Conservation (phyloP, 2,797 vertebrate genomes). For the Botia almorhae region DNA sequence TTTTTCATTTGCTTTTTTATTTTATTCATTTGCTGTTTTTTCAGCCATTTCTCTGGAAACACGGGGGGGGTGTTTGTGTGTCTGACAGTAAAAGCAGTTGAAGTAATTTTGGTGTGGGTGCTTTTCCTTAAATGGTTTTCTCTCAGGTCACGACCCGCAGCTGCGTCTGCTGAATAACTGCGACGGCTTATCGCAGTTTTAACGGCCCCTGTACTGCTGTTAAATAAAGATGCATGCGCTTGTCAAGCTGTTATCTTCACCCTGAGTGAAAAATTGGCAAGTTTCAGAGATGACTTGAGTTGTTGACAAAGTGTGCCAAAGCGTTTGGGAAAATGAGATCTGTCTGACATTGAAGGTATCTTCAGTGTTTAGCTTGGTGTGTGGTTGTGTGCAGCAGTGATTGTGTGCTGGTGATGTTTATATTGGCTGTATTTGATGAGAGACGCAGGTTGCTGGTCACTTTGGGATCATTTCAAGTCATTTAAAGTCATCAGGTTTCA, state of each 20-base stretch:
- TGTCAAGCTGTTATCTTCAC: conserved; percentile 35
- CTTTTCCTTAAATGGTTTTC: conserved; percentile 5
- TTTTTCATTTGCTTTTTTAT: too few relatives aligned
- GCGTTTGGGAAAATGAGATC: background rate
- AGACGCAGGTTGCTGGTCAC: background rate
- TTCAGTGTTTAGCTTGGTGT: conserved; percentile 7
- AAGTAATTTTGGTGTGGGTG: conserved; percentile 19
- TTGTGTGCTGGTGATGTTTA: background rate
- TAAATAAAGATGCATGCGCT: conserved; percentile 44
- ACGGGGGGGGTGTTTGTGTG: background rate
- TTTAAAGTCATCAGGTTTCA: too few relatives aligned
- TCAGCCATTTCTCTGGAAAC: background rate
- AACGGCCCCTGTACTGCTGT: background rate
- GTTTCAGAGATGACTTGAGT: conserved; percentile 18
- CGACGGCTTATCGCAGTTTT: background rate
- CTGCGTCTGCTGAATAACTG: background rate
- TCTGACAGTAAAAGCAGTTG: conserved; percentile 12
- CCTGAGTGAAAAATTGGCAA: conserved; percentile 9
- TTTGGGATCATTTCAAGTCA: too few relatives aligned
- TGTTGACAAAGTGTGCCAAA: background rate
- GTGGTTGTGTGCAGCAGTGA: conserved; percentile 15
- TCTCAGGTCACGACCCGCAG: background rate
- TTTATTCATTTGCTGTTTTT: conserved; percentile 21
- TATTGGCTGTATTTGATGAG: background rate
- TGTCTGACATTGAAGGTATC: background rate